Evolutionary conservation across 2,797 vertebrate species (phyloP).

Genomic region (Alcedo atthis): DNA sequence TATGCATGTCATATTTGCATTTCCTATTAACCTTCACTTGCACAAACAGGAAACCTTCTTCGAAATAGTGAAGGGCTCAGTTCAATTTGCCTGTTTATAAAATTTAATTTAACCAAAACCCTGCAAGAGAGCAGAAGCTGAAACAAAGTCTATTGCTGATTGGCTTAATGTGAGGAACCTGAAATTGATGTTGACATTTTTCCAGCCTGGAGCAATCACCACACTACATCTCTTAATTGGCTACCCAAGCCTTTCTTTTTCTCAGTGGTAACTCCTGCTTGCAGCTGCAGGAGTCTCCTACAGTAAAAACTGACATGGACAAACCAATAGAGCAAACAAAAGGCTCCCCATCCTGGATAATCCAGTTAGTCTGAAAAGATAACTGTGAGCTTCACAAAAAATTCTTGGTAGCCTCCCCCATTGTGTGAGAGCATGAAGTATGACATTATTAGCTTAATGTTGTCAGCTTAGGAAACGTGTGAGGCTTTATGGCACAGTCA

Average conservation of each 20-base stretch:
- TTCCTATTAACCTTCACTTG: conserved; percentile 22
- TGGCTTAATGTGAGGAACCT: not conserved
- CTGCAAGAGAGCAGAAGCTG: not conserved
- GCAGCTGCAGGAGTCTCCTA: not conserved
- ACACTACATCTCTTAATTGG: conserved; percentile 6
- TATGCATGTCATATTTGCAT: not conserved
- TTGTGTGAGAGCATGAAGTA: not conserved
- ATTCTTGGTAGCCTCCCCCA: conserved; percentile 5
- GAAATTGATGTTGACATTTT: conserved; percentile 27
- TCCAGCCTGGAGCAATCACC: conserved; percentile 11
- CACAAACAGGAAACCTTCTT: not conserved
- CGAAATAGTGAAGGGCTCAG: not conserved
- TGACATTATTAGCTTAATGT: conserved; percentile 12
- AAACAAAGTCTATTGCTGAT: not conserved
- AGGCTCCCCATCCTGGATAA: not conserved
- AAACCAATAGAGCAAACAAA: conserved; percentile 20
- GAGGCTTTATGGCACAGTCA: conserved; percentile 9
- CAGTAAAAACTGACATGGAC: not conserved
- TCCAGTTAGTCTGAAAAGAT: conserved; percentile 18
- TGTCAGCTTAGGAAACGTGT: not conserved
- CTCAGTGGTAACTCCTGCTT: not conserved
- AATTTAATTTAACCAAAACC: conserved; percentile 36
- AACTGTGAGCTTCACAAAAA: not conserved
- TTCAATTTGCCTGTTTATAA: conserved; percentile 10
- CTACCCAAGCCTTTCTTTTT: not conserved